These are phyloP conservation scores for Chondrosia reniformis DNA, from an alignment of 37 sponge, comb jelly and placozoan species.

Conservation along the genomic window DNA sequence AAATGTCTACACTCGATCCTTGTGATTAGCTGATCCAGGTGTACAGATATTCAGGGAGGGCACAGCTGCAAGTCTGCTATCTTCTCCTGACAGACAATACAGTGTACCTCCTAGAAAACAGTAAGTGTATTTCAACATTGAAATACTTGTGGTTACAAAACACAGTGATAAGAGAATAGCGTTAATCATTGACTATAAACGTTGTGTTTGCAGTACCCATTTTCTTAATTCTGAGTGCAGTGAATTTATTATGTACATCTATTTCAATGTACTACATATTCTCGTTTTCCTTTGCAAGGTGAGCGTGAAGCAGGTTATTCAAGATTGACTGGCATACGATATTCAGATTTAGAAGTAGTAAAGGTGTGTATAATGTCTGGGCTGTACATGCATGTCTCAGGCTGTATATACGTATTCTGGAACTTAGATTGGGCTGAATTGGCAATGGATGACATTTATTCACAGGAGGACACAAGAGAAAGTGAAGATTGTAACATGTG, in stretches of 20 bases:
- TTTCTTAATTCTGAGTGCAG: too few relatives aligned
- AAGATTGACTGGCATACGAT: neutral
- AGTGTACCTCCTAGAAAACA: conserved; percentile 49
- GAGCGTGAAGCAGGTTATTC: conserved; percentile 23
- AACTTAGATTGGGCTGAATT: conserved; percentile 16
- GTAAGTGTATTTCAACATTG: conserved; percentile 32
- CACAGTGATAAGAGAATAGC: neutral
- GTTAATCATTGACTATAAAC: neutral
- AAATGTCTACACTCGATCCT: neutral
- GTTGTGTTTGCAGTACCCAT: neutral
- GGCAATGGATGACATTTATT: conserved; percentile 12
- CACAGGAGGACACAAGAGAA: neutral
- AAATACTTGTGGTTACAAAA: neutral
- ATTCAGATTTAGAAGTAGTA: neutral
- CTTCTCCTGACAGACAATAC: conserved; percentile 45
- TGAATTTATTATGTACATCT: neutral
- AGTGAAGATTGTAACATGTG: conserved; percentile 14
- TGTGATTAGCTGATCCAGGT: conserved; percentile 46
- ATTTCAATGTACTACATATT: neutral
- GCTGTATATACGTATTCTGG: neutral
- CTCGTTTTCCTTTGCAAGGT: neutral
- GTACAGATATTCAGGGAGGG: conserved; percentile 33
- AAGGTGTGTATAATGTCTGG: neutral
- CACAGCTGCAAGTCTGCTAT: conserved; percentile 28
- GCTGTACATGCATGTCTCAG: neutral